Base-by-base conservation (phyloP, 2,797 vertebrate species). In the Eulemur coronatus region DNA sequence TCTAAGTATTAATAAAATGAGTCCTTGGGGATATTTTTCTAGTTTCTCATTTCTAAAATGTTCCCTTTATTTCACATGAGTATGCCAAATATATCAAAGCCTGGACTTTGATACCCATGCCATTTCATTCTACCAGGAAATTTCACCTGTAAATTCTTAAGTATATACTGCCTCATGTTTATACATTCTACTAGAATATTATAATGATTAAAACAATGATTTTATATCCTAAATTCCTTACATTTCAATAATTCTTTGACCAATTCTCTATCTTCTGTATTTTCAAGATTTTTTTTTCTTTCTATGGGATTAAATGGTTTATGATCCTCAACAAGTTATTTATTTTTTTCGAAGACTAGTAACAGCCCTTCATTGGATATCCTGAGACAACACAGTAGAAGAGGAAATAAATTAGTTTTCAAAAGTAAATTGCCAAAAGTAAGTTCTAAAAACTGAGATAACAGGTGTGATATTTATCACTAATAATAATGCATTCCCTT, bases 1-100 rank as follows among this genome's bases (percentile, higher is more conserved):
- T 76, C 7, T 88, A 69, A 79, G 46, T 95, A 91, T 72, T 80
- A 93, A 84, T 28, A 94, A 22, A 81, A 84, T 70, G 8, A 59
- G 52, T 91, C 28, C 8, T 88, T 65, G 33, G 65, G 46, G 35
- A 43, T 81, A n/a, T 87, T 91, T 95, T 85, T 95, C 50, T 13
- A 82, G 11, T 91, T 91, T 17, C 5, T 78, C 20, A 22, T 96
- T 89, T 92, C 35, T 70, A 33, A 63, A 63, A 50, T 46, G 22
- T 91, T 2, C 10, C 13, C 5, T 57, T 79, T 95, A 46, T 92
- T 91, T 88, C 46, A 63, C 13, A 93, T 76, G 65, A n/a, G 3
- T 69, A 18, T 63, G 24, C 18, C 91, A 84, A 91, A 75, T 90
- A 24, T 52, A 67, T 79, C 20, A 79, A 52, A 95, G 61, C 14